Base-by-base conservation (phyloP, 2,797 vertebrate genomes). In the Pterois miles region DNA sequence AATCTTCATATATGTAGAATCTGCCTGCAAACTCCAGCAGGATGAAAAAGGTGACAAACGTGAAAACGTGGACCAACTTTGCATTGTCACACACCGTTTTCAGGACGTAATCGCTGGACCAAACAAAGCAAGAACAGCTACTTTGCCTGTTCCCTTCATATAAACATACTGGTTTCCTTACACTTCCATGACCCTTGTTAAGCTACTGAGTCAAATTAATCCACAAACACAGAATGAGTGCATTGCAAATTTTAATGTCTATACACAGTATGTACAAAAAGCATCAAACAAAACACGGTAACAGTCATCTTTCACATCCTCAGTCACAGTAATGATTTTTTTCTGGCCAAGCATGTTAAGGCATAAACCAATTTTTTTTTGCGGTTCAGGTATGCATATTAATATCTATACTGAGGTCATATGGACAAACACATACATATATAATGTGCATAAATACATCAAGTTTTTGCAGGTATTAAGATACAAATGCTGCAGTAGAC, bases 261-360 rank as follows among this genome's bases (percentile, higher is more conserved):
- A 71, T 62, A 43, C 67, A 65, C 34, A 54, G 6, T 52, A 76
- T 67, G 34, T 81, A 89, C 79, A 91, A 88, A 91, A 89, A 70
- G 3, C 60, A 84, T n/a, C 20, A 48, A 16, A 81, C 38, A 84
- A 65, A 74, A 27, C 57, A 68, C 65, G 12, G 74, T 68, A 87
- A 89, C 81, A 86, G 81, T 83, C 12, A 63, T 74, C 31, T 83
- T 73, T 80, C 33, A 68, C 56, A 76, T 48, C 70, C 12, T 87
- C 63, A 79, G 83, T 86, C 74, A 71, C 22, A 46, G 63, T 29
- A 57, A 53, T 74, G 75, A 84, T 80, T 72, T 65, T 65, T 43
- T 43, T 43, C 16, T 43, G 40, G 40, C 40, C 40, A 43, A 18
- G 40, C 40, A 1, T 53, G 22, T 76, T 79, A 73, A 80, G 66